These are phyloP conservation scores for Sebastes paucispinis DNA, from an alignment of 2,797 vertebrate species.

Conservation along the genomic window DNA sequence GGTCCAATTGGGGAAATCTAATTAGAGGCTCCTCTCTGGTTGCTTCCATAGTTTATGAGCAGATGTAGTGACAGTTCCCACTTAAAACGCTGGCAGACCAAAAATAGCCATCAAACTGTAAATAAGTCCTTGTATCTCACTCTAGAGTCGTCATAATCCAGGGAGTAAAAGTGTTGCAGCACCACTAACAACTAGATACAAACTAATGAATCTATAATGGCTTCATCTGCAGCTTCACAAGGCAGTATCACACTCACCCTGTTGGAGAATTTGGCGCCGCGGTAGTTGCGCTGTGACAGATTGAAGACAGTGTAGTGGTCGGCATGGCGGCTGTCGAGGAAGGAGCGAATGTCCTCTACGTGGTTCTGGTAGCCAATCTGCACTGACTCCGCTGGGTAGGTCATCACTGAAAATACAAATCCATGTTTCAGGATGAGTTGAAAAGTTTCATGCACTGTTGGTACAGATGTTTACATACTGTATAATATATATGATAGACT, in stretches of 20 bases:
- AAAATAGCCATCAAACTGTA: constrained; percentile 2
- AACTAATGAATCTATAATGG: neutral
- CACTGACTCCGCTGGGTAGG: constrained; percentile 93
- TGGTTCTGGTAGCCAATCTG: constrained; percentile 98
- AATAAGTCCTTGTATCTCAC: neutral
- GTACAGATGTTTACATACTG: neutral
- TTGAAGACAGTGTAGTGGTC: constrained; percentile 99
- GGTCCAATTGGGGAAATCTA: constrained; percentile 1
- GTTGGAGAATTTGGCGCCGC: constrained; percentile 98
- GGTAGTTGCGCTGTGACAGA: constrained; percentile 95
- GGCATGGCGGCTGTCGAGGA: constrained; percentile 94
- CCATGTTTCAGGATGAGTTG: neutral
- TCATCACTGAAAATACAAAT: constrained; percentile 88
- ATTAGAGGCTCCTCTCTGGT: neutral
- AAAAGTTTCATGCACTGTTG: neutral
- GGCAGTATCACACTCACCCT: constrained; percentile 82
- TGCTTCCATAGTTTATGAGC: neutral
- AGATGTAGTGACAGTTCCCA: neutral
- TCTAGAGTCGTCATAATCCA: neutral
- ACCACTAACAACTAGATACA: neutral
- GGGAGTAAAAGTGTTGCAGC: neutral
- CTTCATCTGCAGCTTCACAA: neutral
- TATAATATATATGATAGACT: neutral
- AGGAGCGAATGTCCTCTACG: constrained; percentile 96
- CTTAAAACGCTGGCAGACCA: neutral